Evolutionary conservation across 2,888 invertebrate species (phyloP).

Genomic region (Patella caerulea): DNA sequence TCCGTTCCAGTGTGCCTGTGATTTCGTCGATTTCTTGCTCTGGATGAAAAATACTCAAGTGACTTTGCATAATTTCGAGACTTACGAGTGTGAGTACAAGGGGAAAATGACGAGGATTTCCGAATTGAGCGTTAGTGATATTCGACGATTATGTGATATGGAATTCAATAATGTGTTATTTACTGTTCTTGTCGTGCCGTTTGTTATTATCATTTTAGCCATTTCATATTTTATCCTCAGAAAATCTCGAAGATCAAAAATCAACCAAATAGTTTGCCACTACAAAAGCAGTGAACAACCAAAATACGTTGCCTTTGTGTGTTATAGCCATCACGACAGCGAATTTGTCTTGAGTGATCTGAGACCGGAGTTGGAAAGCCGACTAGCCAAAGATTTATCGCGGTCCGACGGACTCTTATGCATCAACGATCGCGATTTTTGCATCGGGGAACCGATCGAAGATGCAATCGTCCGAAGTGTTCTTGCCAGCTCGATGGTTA

Average conservation of each 20-base stretch:
- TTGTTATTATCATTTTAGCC: background rate
- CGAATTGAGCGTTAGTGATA: background rate
- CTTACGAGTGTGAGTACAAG: background rate
- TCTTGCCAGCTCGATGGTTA: background rate
- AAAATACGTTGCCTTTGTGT: background rate
- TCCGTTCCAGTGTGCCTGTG: background rate
- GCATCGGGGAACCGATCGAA: background rate
- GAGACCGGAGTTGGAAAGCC: background rate
- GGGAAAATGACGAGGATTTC: background rate
- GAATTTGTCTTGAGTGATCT: background rate
- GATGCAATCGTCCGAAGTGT: background rate
- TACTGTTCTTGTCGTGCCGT: background rate
- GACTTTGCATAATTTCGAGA: background rate
- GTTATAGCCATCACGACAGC: background rate
- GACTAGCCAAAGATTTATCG: background rate
- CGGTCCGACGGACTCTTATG: background rate
- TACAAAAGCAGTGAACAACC: background rate
- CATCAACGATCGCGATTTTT: slow-evolving; percentile 5
- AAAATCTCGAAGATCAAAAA: background rate
- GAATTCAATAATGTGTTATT: background rate
- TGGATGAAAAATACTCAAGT: background rate
- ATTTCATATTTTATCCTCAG: background rate
- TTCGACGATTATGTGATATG: background rate
- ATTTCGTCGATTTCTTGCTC: background rate
- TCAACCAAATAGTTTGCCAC: background rate